Evolutionary conservation across 2,888 invertebrate genomes (phyloP).

Genomic region (Drosophila multiciliata): DNA sequence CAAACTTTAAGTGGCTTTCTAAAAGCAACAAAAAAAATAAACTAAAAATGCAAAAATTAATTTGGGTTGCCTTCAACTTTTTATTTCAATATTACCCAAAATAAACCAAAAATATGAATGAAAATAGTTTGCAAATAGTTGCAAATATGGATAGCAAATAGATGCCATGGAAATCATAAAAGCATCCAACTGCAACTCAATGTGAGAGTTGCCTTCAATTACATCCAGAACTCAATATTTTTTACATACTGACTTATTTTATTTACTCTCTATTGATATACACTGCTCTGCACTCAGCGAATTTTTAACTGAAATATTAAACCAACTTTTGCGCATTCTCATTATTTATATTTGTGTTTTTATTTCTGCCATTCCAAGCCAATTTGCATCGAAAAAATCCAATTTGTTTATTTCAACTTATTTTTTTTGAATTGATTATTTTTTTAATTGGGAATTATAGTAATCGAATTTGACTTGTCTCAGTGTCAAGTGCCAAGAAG

Average conservation of each 20-base stretch:
- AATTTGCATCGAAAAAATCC: not conserved
- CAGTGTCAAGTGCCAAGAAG: slow-evolving; percentile 11
- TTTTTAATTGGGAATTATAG: slow-evolving; percentile 21
- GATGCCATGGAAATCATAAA: not conserved
- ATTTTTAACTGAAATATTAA: not conserved
- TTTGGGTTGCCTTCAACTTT: not conserved
- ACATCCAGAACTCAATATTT: not conserved
- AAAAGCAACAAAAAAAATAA: not conserved
- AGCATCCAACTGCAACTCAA: not conserved
- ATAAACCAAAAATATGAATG: not conserved
- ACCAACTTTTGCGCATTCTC: not conserved
- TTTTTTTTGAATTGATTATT: not conserved
- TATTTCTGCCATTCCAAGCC: not conserved
- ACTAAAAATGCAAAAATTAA: not conserved
- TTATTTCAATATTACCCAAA: not conserved
- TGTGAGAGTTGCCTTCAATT: not conserved
- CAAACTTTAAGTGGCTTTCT: not conserved
- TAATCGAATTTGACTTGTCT: not conserved
- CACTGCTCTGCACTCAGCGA: not conserved
- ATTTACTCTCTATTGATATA: not conserved
- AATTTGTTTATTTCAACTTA: not conserved
- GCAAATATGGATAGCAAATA: not conserved
- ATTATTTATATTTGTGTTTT: not conserved
- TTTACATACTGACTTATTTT: not conserved
- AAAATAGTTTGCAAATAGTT: not conserved